Evolutionary conservation across 2,113 vertebrate genomes (phyloP).

Genomic region (Orcinus orca): DNA sequence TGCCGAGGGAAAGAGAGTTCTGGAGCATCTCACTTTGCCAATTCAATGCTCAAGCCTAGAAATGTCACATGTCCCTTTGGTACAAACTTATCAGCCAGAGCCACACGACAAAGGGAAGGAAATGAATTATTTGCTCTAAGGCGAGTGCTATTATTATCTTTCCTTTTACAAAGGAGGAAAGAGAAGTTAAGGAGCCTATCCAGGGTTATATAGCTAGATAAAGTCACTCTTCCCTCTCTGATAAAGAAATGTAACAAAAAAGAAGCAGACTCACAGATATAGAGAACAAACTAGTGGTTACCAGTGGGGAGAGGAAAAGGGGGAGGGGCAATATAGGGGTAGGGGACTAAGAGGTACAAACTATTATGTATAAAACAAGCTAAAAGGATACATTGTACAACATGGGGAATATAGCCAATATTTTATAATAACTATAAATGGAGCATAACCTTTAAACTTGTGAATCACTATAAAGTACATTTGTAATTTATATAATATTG

Average conservation of each 20-base stretch:
- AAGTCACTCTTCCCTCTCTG: not conserved
- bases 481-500: not conserved
- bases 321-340: not conserved
- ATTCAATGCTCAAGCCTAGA: not conserved
- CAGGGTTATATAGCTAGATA: not conserved
- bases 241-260: not conserved
- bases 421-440: not conserved
- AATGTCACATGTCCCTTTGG: not conserved
- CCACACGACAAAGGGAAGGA: not conserved
- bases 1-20: not conserved
- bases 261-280: not conserved
- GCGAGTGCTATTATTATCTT: not conserved
- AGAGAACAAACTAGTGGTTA: not conserved
- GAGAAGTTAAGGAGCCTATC: not conserved
- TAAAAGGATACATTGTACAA: not conserved
- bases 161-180: not conserved
- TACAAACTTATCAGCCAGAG: not conserved
- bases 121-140: conserved; percentile 12
- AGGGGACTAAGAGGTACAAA: not conserved
- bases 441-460: not conserved
- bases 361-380: not conserved
- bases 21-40: not conserved
- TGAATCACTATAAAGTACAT: not conserved
- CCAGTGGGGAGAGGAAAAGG: not conserved
- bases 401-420: not conserved